These are phyloP conservation scores for Eristalinus sepulchralis DNA, from an alignment of 2,888 invertebrate species.

Conservation along the genomic window DNA sequence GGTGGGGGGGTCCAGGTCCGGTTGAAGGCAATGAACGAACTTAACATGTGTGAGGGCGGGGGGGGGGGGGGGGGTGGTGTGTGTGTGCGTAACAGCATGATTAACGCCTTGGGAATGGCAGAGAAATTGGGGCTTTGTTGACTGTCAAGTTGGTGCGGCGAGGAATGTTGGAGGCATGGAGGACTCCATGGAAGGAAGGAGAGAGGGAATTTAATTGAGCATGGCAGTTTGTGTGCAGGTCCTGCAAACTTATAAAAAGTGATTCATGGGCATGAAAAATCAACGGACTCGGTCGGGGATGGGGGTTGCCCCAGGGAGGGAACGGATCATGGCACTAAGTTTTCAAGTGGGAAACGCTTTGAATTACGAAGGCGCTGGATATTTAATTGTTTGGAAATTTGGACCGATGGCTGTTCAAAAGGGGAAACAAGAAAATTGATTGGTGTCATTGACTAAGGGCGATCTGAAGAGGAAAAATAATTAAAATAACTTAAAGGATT, in stretches of 20 bases:
- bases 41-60: background rate
- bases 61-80: background rate
- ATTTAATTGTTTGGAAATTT: too few species aligned
- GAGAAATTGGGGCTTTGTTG: background rate
- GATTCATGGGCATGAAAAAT: too few species aligned
- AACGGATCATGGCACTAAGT: too few species aligned
- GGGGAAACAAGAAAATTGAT: too few species aligned
- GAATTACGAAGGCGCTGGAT: too few species aligned
- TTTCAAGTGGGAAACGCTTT: too few species aligned
- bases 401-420: too few species aligned
- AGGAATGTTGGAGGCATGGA: background rate
- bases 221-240: background rate
- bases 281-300: too few species aligned
- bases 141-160: background rate
- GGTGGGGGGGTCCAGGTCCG: background rate
- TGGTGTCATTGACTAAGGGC: too few species aligned
- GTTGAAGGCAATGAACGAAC: background rate
- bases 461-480: too few species aligned
- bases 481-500: too few species aligned
- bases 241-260: background rate
- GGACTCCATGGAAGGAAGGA: background rate
- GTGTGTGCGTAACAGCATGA: background rate
- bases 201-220: background rate
- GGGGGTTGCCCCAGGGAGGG: too few species aligned
- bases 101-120: background rate